These are phyloP conservation scores for Rhinolophus ferrumequinum DNA, from an alignment of 2,113 vertebrate species.

Conservation along the genomic window DNA sequence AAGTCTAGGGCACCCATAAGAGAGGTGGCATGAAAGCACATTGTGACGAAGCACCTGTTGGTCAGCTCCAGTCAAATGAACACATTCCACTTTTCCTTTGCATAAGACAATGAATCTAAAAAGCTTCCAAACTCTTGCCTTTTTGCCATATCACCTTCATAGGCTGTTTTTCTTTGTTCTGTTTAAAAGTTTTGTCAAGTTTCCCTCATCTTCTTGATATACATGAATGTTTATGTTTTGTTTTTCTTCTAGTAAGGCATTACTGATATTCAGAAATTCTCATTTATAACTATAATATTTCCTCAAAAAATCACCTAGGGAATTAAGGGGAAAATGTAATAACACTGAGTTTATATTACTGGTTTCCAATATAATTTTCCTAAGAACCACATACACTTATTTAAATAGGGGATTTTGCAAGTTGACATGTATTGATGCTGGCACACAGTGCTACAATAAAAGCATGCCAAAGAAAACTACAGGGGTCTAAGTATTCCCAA, in stretches of 20 bases:
- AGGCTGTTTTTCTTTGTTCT: not conserved
- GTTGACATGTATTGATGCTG: not conserved
- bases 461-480: not conserved
- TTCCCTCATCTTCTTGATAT: conserved; percentile 2
- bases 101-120: not conserved
- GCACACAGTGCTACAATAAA: not conserved
- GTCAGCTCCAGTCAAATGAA: not conserved
- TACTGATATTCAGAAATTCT: conserved; percentile 39
- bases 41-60: not conserved
- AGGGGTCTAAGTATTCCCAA: conserved; percentile 5
- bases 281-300: conserved; percentile 34
- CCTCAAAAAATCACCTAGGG: not conserved
- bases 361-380: conserved; percentile 3
- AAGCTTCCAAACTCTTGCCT: not conserved
- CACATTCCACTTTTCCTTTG: not conserved
- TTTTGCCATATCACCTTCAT: not conserved
- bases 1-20: not conserved
- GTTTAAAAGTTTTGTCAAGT: conserved; percentile 7
- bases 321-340: not conserved
- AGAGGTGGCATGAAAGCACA: not conserved
- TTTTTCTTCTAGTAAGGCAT: not conserved
- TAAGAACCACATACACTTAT: conserved; percentile 25
- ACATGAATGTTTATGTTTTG: not conserved
- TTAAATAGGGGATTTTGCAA: conserved; percentile 37
- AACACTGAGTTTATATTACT: not conserved